Conservation (phyloP, 2,113 vertebrate species). For the Alethe castanea region DNA sequence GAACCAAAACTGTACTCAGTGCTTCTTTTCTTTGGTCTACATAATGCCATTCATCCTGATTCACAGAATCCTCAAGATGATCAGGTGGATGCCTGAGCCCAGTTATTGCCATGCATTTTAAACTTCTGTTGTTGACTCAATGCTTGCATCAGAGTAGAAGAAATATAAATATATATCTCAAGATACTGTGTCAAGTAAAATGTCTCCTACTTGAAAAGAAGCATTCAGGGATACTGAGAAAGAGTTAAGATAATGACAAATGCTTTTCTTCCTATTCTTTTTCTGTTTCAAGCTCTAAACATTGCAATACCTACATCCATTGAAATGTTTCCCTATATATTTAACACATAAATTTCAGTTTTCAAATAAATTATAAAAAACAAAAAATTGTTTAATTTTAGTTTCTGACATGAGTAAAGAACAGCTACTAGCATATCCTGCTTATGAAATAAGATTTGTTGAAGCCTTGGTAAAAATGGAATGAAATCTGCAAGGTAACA, state of each 20-base stretch:
- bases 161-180: not conserved
- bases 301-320: not conserved
- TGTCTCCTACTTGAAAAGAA: not conserved
- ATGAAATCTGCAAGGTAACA: not conserved
- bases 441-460: not conserved
- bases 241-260: not conserved
- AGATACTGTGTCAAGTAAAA: not conserved
- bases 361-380: not conserved
- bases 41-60: not conserved
- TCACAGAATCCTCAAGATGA: not conserved
- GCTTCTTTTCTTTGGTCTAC: not conserved
- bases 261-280: not conserved
- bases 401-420: not conserved
- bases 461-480: not conserved
- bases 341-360: not conserved
- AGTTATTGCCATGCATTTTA: not conserved
- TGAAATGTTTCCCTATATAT: not conserved
- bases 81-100: not conserved
- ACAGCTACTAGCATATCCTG: not conserved
- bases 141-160: not conserved
- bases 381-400: not conserved
- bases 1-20: not conserved
- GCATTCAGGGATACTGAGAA: not conserved
- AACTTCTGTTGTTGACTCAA: not conserved
- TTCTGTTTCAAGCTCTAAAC: not conserved